Conservation (phyloP, 2,888 invertebrate species). For the Tricholauxania praeusta region DNA sequence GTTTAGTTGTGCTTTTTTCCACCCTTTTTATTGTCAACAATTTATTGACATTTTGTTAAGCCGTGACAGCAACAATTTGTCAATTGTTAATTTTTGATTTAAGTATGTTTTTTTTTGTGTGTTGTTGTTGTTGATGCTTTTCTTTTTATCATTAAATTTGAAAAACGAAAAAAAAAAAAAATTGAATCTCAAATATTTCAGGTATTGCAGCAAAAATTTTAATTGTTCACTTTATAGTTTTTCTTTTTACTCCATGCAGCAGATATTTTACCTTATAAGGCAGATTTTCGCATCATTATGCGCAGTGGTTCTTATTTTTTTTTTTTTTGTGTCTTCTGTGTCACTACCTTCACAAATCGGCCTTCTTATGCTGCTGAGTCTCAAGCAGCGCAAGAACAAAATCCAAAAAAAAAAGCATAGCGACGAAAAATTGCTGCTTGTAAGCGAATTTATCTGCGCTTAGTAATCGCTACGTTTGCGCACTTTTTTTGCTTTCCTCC, state of each 20-base stretch:
- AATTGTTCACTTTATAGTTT: no score
- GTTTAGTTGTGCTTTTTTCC: no score
- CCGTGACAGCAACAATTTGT: slow-evolving; percentile 49
- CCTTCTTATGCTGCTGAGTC: no score
- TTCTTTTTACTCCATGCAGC: background rate
- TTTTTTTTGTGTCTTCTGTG: slow-evolving; percentile 25
- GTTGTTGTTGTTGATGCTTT: background rate
- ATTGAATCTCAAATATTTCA: no score
- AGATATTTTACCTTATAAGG: slow-evolving; percentile 12
- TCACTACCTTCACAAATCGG: slow-evolving; percentile 32
- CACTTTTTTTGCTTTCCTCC: slow-evolving; percentile 25
- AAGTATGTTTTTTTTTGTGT: background rate
- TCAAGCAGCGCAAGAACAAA: no score
- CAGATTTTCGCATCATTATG: slow-evolving; percentile 21
- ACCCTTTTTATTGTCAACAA: slow-evolving; percentile 11
- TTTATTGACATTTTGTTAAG: slow-evolving; percentile 46
- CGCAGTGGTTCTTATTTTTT: slow-evolving; percentile 5
- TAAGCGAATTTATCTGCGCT: slow-evolving; percentile 62
- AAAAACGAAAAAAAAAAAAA: no score
- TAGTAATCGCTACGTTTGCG: slow-evolving; percentile 55
- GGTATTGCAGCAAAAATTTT: no score
- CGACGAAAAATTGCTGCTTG: slow-evolving; percentile 54
- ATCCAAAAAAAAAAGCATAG: no score
- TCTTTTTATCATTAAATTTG: background rate
- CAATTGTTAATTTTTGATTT: slow-evolving; percentile 12